These are phyloP conservation scores for Tetramorium alpestre DNA, from an alignment of 1,140 invertebrate genomes.

Conservation along the genomic window DNA sequence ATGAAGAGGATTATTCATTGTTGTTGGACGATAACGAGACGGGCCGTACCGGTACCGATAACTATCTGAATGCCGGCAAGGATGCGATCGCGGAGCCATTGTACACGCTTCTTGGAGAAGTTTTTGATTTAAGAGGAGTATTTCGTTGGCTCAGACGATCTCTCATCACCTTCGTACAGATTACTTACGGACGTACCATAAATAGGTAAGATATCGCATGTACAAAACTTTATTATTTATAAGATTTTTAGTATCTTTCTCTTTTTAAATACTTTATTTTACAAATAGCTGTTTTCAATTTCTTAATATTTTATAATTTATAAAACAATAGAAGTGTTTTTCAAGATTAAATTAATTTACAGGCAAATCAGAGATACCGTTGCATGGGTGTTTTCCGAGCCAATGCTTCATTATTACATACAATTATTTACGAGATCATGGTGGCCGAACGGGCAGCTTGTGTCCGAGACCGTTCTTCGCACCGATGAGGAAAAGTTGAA, in stretches of 20 bases:
- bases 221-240: background rate
- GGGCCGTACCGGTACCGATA: slow-evolving; percentile 80
- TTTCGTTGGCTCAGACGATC: slow-evolving; percentile 95
- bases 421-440: slow-evolving; percentile 93
- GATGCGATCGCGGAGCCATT: slow-evolving; percentile 96
- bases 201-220: slow-evolving; percentile 88
- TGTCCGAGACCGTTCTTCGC: slow-evolving; percentile 83
- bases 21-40: slow-evolving; percentile 87
- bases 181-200: slow-evolving; percentile 96
- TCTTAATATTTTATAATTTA: slow-evolving; percentile 3
- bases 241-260: background rate
- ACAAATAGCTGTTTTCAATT: slow-evolving; percentile 15
- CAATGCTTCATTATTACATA: slow-evolving; percentile 96
- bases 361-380: slow-evolving; percentile 96
- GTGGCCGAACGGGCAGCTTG: slow-evolving; percentile 93
- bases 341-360: slow-evolving; percentile 56
- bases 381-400: slow-evolving; percentile 94
- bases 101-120: slow-evolving; percentile 93
- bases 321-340: background rate
- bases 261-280: background rate
- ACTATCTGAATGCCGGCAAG: slow-evolving; percentile 87
- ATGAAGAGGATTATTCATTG: slow-evolving; percentile 91
- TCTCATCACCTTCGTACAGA: slow-evolving; percentile 96
- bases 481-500: slow-evolving; percentile 90
- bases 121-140: slow-evolving; percentile 95